Conservation (phyloP, 2,888 invertebrate species). For the Perithous albicinctus region DNA sequence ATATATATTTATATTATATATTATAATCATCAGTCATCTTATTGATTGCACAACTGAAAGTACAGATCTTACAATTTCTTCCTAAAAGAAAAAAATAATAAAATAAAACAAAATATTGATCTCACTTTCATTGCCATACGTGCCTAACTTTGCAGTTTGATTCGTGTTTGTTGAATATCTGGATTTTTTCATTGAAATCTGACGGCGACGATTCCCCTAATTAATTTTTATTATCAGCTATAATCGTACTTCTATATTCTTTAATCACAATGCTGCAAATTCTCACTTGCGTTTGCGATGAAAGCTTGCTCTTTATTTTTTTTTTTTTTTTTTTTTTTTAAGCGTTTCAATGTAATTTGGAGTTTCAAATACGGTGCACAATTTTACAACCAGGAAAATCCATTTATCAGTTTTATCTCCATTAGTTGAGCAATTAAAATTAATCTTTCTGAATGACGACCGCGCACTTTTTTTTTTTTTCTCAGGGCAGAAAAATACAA, state of each 20-base stretch:
- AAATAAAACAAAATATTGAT: conserved; percentile 1
- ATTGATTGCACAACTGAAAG: conserved; percentile 51
- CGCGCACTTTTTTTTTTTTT: background rate
- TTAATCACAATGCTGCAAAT: conserved; percentile 31
- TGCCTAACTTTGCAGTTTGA: background rate
- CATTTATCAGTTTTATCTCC: background rate
- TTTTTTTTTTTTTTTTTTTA: background rate
- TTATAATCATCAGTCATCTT: conserved; percentile 51
- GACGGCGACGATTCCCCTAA: conserved; percentile 1
- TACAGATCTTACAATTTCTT: conserved; percentile 34
- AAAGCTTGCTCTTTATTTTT: background rate
- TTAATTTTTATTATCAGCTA: conserved; percentile 18
- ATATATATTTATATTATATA: conserved; percentile 35
- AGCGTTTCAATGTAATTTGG: background rate
- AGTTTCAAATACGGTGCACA: background rate
- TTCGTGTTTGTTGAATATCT: conserved; percentile 7
- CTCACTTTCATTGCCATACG: conserved; percentile 12
- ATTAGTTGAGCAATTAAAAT: conserved; percentile 11
- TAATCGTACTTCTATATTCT: conserved; percentile 11
- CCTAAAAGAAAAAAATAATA: background rate
- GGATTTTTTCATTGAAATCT: background rate
- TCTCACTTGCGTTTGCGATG: conserved; percentile 25
- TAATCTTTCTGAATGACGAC: background rate
- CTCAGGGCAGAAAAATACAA: too few relatives aligned
- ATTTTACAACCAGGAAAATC: background rate